Evolutionary conservation across 2,797 vertebrate genomes (phyloP).

Genomic region (Sphenopsis melanotis): DNA sequence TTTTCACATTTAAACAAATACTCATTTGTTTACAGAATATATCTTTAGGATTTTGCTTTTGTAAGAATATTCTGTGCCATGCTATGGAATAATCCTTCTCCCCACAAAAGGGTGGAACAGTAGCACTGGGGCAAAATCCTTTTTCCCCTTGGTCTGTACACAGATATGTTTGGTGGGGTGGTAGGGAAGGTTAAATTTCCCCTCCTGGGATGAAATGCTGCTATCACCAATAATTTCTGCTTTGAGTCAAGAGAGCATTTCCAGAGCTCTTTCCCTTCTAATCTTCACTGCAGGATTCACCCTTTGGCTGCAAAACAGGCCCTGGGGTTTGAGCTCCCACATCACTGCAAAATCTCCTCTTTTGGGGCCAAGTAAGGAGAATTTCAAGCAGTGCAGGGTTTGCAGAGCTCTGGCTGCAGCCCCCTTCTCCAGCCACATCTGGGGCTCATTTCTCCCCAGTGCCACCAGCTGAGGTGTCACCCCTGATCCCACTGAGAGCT

Average conservation of each 20-base stretch:
- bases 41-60: neutral
- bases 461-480: neutral
- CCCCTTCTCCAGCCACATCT: neutral
- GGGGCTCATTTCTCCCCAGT: neutral
- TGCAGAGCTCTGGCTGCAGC: neutral
- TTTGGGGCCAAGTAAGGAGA: neutral
- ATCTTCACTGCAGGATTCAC: neutral
- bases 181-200: neutral
- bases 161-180: neutral
- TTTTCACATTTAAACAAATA: neutral
- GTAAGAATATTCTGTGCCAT: neutral
- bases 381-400: neutral
- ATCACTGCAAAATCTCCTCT: neutral
- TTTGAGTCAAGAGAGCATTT: neutral
- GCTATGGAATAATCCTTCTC: neutral
- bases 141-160: neutral
- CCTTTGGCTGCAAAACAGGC: neutral
- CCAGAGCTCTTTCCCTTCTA: neutral
- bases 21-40: neutral
- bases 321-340: neutral
- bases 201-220: neutral
- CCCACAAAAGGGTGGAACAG: neutral
- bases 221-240: neutral
- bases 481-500: neutral
- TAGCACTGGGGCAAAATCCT: neutral